Percentiles rank a stretch among this genome's conserved stretches.
These are phyloP conservation scores for Myotis davidii DNA, from an alignment of 2,113 vertebrate genomes.

Conservation along the genomic window DNA sequence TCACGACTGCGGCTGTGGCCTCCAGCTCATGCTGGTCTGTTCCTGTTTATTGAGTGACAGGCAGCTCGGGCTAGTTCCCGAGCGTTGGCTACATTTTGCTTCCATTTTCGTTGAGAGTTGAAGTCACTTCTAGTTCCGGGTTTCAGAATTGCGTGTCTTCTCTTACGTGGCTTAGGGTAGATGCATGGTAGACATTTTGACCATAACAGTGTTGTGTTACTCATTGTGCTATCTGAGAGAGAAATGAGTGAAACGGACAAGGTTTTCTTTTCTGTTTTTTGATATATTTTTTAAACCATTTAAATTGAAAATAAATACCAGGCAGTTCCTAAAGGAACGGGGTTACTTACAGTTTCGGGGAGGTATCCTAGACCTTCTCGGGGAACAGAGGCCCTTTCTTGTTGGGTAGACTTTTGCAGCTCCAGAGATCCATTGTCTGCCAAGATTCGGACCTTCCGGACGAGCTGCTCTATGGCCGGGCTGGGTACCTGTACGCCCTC, in stretches of 20 bases:
- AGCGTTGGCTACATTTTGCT: not conserved
- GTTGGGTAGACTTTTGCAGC: conserved; percentile 91
- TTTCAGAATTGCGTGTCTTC: not conserved
- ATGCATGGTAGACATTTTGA: not conserved
- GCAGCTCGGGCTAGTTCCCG: not conserved
- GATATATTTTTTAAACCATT: not conserved
- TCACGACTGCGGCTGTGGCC: fast-evolving
- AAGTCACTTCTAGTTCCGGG: not conserved
- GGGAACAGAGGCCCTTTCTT: conserved; percentile 15
- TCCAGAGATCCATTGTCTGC: conserved; percentile 90
- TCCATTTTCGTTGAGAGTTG: not conserved
- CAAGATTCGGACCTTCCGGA: conserved; percentile 92
- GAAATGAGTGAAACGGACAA: not conserved
- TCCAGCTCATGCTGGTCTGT: fast-evolving
- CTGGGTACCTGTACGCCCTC: conserved; percentile 95
- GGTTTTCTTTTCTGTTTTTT: not conserved
- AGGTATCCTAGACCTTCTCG: not conserved
- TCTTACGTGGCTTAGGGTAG: not conserved
- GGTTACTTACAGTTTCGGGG: not conserved
- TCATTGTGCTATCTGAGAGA: conserved; percentile 21
- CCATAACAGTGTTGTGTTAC: not conserved
- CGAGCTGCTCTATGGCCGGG: conserved; percentile 94
- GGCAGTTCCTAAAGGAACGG: not conserved
- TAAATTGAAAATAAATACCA: not conserved
- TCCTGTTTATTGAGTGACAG: not conserved